Evolutionary conservation across 1,140 invertebrate species (phyloP), one percentile per base, ranked within the genome.

Genomic region (Drusus annulatus): DNA sequence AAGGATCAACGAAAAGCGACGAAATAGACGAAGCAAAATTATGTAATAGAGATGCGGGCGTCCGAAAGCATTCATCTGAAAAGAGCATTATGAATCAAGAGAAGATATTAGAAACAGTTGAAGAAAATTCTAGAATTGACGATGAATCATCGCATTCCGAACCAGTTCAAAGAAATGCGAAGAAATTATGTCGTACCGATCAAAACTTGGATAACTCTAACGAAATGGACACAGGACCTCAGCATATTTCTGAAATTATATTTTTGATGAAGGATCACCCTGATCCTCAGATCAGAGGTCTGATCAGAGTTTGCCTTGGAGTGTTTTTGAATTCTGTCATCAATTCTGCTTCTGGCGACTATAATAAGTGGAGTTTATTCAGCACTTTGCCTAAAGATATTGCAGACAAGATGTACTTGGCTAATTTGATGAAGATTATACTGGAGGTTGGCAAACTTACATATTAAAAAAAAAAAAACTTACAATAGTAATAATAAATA

Each of bases 271-370:
- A 92, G 45, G 86, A 90, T 84, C 96, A 97, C 87, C 86, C 90
- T 52, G 96, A 98, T 89, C 96, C 96, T 0, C 95, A 97, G 85
- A 90, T 98, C 21, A 90, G 95, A 83, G 96, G 96, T 7, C 91
- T 94, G 78, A 90, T 93, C 6, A 91, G 94, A 60, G 87, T 93
- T 17, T 86, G 95, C 71, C 88, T 95, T 74, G 94, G 93, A 3
- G 92, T 90, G 82, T 93, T 95, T 84, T 86, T 97, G 31, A 90
- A 91, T 58, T 87, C 93, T 1, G 90, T 92, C 1, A 89, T 95
- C 25, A 88, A 90, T 51, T 87, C 92, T 75, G 91, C 92, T 5
- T 90, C 91, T 76, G 92, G 91, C 13, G 89, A 93, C 85, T 92
- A 90, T 84, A 84, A 85, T 65, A 84, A 87, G 50, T 92, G 91